Percentiles rank a stretch among this genome's conserved stretches.
These are phyloP conservation scores for Pseudochirops corinnae DNA, from an alignment of 2,797 vertebrate genomes.

Conservation along the genomic window DNA sequence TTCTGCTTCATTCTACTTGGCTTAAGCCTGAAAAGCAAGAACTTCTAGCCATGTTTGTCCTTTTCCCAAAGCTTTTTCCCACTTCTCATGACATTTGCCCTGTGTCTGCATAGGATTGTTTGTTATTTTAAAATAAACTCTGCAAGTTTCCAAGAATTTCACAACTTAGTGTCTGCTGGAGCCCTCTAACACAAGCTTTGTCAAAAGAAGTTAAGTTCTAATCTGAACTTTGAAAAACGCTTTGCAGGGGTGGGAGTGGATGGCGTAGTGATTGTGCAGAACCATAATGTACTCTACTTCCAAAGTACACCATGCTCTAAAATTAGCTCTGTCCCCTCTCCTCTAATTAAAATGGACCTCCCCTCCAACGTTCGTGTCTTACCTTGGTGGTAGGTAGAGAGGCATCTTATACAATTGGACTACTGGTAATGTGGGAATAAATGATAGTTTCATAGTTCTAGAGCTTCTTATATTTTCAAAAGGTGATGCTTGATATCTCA, in stretches of 20 bases:
- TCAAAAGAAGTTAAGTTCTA: background rate
- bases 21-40: background rate
- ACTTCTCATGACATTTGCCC: background rate
- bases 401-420: background rate
- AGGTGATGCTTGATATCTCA: constrained; percentile 48
- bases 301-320: background rate
- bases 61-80: background rate
- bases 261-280: background rate
- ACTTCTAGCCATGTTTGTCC: background rate
- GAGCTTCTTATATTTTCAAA: constrained; percentile 60
- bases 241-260: background rate
- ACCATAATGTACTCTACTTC: background rate
- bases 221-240: background rate
- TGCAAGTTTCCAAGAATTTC: background rate
- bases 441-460: constrained; percentile 26
- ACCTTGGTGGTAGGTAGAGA: background rate
- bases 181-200: background rate
- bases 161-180: background rate
- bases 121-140: background rate
- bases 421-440: constrained; percentile 34
- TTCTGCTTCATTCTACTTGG: background rate
- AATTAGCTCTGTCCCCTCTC: background rate
- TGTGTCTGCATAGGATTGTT: background rate
- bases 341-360: background rate
- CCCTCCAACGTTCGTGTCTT: background rate